Evolutionary conservation across 2,797 vertebrate genomes (phyloP), one percentile per base, ranked within the genome.

Genomic region (Eospalax fontanierii): DNA sequence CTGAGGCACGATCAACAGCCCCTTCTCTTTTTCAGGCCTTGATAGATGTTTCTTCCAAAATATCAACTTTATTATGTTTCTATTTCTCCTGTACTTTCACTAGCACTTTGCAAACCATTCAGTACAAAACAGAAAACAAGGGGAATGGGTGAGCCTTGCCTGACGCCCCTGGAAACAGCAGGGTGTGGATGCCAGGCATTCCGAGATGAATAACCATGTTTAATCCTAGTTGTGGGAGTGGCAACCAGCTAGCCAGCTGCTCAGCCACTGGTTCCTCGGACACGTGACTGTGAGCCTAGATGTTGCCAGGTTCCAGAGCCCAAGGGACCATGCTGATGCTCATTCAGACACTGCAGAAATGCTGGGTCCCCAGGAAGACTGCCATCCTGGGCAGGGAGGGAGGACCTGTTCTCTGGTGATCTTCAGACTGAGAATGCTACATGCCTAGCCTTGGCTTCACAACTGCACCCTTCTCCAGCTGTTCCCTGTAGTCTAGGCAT

Each of bases 81-180:
- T 21, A 6, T 5, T 30, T 40, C 22, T 21, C 70, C 61, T 26
- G 10, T 66, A 1, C 22, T 30, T 82, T 26, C 8, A n/a, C 7
- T 3, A 61, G 65, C 26, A 33, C 65, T 57, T 50, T 54, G 43
- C 73, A 2, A 68, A 50, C 40, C 75, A 63, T 0, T 21, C 21
- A 9, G 0, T 1, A 14, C 1, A 28, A 33, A 66, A 1, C 0
- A 22, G 73, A 59, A 33, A 50, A 10, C 33, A 12, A 75, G 84
- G 80, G 59, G 54, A 24, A 12, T 70, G 78, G 30, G 1, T 43
- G 0, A 38, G 54, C 30, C 28, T 14, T 12, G 0, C 21, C 1
- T 1, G 40, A 5, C 0, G 0, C 4, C 22, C 28, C 28, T 0
- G 0, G 7, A 26, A 28, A 16, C 46, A 30, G 18, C 15, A 2